Base-by-base conservation (phyloP, 2,888 invertebrate genomes). In the Trypoxylon attenuatum region DNA sequence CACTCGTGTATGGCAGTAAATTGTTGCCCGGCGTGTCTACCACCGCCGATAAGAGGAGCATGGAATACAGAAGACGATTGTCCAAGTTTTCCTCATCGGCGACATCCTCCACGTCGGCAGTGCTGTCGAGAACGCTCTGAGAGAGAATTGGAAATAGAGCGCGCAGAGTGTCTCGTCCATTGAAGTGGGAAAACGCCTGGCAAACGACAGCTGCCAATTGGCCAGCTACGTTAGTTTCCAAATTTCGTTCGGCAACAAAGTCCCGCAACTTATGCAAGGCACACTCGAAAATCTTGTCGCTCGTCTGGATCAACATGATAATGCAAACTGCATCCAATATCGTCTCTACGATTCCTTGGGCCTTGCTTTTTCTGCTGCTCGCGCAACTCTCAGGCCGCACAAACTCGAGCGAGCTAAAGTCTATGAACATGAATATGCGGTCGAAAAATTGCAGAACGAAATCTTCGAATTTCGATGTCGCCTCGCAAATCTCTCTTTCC, bases 391-490 rank as follows among this genome's bases (percentile, higher is more conserved):
- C 93, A 75, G 92, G 87, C 33, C 93, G 88, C 0, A 92, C 91
- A 58, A 91, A 91, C 77, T 94, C 94, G 60, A 92, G 86, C 0
- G 92, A 90, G 75, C 92, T 92, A 1, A 92, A 92, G 74, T 94
- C 94, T 33, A 94, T 91, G 65, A 94, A 90, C 0, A 88, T 84
- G 79, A 94, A 93, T 63, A 94, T 88, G 80, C 93, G 91, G 79
- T 96, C 96, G 74, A 97, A 88, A 81, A 96, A 94, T 80, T 96
- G 93, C 1, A 96, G 87, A 1, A 97, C 92, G 81, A 97, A 97
- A 83, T 96, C 96, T 87, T 97, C 96, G 76, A 97, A 92, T 74
- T 93, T 92, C 0, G 95, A 94, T 0, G 96, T 95, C 0, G 94
- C 92, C 71, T 93, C 93, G 84, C 96, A 96, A 2, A 92, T 89